phyloP scores from a whole-genome alignment of 2,888 invertebrate species.

The Spodoptera picta region DNA sequence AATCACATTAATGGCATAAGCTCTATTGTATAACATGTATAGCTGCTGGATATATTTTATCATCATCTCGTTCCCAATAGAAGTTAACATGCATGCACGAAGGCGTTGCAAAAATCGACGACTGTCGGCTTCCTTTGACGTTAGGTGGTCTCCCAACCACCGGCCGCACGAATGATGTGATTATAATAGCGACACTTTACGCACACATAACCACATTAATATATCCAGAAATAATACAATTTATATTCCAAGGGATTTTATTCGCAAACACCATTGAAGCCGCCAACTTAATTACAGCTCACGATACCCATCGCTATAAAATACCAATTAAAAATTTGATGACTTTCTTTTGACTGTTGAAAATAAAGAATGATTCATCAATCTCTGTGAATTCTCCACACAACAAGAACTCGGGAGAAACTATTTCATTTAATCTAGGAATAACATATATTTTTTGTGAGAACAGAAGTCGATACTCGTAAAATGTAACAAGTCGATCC shows the following conservation, averaged over 20 bases:
- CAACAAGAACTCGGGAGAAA: slow-evolving; percentile 33
- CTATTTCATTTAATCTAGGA: slow-evolving; percentile 58
- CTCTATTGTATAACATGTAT: slow-evolving; percentile 4
- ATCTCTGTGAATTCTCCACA: slow-evolving; percentile 42
- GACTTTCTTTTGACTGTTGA: slow-evolving; percentile 66
- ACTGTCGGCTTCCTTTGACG: slow-evolving; percentile 84
- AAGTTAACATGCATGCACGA: slow-evolving; percentile 73
- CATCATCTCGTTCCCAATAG: slow-evolving; percentile 74
- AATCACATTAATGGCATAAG: not conserved
- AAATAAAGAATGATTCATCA: slow-evolving; percentile 62
- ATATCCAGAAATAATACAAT: slow-evolving; percentile 69
- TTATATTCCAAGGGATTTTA: slow-evolving; percentile 56
- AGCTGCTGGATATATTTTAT: slow-evolving; percentile 31
- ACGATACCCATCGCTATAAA: slow-evolving; percentile 68
- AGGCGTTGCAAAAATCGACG: slow-evolving; percentile 84
- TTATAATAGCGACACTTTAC: slow-evolving; percentile 87
- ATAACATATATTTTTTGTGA: slow-evolving; percentile 55
- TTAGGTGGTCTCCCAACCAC: slow-evolving; percentile 81
- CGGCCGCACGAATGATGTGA: slow-evolving; percentile 79
- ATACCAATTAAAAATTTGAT: slow-evolving; percentile 77
- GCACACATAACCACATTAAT: slow-evolving; percentile 71
- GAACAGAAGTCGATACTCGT: slow-evolving; percentile 59
- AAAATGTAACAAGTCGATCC: slow-evolving; percentile 63
- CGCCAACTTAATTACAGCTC: slow-evolving; percentile 66
- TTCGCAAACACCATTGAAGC: slow-evolving; percentile 68